A percentile compares a stretch with the other conserved stretches of the same genome.
Evolutionary conservation across 2,888 invertebrate genomes (phyloP).

Genomic region (Melanostoma scalare): DNA sequence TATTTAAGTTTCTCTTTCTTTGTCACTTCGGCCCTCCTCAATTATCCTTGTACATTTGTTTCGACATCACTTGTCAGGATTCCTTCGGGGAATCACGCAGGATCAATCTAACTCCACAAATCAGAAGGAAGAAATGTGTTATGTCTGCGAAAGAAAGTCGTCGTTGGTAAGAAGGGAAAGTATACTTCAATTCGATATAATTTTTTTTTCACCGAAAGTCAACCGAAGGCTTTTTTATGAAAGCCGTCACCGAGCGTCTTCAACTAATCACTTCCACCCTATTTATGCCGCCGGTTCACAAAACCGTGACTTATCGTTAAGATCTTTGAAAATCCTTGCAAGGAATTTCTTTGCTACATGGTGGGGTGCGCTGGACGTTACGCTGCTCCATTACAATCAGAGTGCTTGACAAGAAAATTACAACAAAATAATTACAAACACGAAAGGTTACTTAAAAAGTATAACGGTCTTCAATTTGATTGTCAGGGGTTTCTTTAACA

Average conservation of each 20-base stretch:
- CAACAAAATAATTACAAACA: slow-evolving; percentile 72
- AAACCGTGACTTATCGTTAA: slow-evolving; percentile 68
- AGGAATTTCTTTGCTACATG: slow-evolving; percentile 19
- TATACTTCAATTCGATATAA: neutral
- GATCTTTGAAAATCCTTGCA: slow-evolving; percentile 62
- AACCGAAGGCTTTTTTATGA: slow-evolving; percentile 35
- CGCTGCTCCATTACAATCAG: slow-evolving; percentile 14
- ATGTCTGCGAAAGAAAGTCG: slow-evolving; percentile 48
- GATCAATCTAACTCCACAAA: slow-evolving; percentile 65
- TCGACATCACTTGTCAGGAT: slow-evolving; percentile 55
- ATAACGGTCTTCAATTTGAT: slow-evolving; percentile 67
- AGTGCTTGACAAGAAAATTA: slow-evolving; percentile 60
- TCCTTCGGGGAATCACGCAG: slow-evolving; percentile 60
- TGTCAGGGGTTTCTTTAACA: slow-evolving; percentile 15
- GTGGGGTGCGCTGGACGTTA: slow-evolving; percentile 5
- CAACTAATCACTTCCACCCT: slow-evolving; percentile 10
- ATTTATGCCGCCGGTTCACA: slow-evolving; percentile 36
- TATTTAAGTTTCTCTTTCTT: slow-evolving; percentile 37
- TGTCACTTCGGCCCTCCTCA: slow-evolving; percentile 6
- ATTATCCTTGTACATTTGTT: slow-evolving; percentile 60
- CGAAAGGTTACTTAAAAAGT: slow-evolving; percentile 68
- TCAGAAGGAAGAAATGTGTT: slow-evolving; percentile 46
- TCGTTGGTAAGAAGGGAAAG: slow-evolving; percentile 21
- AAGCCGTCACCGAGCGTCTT: slow-evolving; percentile 36
- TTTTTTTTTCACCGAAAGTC: slow-evolving; percentile 54